Evolutionary conservation across 2,113 vertebrate species (phyloP).

Genomic region (Toxostoma redivivum): DNA sequence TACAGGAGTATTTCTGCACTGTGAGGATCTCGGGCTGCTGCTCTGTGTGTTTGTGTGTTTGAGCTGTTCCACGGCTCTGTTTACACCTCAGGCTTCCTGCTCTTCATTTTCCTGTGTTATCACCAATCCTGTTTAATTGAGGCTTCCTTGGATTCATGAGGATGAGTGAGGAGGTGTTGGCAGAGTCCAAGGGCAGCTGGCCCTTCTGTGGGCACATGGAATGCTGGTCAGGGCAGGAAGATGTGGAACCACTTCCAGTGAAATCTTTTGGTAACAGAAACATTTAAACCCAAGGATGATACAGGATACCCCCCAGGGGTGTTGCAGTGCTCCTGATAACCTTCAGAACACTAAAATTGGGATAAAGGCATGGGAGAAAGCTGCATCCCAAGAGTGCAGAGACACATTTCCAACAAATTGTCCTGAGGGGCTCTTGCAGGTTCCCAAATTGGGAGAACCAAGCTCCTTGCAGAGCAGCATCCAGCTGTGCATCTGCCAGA

Average conservation of each 20-base stretch:
- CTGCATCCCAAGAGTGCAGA: background rate
- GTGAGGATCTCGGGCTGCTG: background rate
- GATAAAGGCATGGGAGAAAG: background rate
- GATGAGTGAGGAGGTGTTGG: background rate
- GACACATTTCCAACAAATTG: background rate
- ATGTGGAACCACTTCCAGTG: background rate
- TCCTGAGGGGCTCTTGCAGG: background rate
- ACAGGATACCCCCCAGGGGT: background rate
- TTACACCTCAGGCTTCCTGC: background rate
- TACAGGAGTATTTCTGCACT: background rate
- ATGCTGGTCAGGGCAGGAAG: background rate
- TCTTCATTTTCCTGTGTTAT: background rate
- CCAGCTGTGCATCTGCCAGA: background rate
- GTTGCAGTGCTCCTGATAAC: background rate
- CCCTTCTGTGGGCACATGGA: background rate
- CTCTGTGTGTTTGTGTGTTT: background rate
- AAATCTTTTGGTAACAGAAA: background rate
- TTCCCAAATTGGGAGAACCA: background rate
- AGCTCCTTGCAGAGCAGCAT: rapidly evolving
- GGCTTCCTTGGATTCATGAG: background rate
- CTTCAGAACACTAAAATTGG: background rate
- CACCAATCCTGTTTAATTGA: background rate
- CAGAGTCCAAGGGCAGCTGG: background rate
- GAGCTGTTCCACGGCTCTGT: background rate
- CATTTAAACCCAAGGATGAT: background rate